These are phyloP conservation scores for Gadus macrocephalus DNA, from an alignment of 2,113 vertebrate species.

Conservation along the genomic window DNA sequence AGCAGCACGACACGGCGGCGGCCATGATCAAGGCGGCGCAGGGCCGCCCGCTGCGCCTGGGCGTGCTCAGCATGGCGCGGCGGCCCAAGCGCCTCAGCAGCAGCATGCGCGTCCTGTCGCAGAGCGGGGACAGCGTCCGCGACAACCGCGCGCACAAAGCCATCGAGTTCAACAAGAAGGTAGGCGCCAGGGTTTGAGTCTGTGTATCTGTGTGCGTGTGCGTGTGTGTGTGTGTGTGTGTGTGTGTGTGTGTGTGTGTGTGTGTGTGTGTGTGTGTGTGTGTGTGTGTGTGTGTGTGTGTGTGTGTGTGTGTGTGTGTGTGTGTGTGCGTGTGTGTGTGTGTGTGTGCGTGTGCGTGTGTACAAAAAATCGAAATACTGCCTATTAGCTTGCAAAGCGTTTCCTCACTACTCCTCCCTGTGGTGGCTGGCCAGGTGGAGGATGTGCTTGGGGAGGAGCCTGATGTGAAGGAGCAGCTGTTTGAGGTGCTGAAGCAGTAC, in stretches of 20 bases:
- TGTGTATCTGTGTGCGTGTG: not conserved
- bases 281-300: no score
- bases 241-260: not conserved
- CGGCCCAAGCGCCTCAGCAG: slow-evolving; percentile 67
- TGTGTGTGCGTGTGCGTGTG: not conserved
- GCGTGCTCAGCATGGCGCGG: slow-evolving; percentile 77
- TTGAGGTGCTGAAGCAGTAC: slow-evolving; percentile 84
- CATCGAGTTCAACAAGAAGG: slow-evolving; percentile 88
- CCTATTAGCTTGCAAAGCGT: not conserved
- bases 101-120: slow-evolving; percentile 75
- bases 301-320: no score
- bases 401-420: no score
- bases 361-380: not conserved
- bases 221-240: not conserved
- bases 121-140: slow-evolving; percentile 65
- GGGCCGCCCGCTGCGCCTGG: slow-evolving; percentile 70
- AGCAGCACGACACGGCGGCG: slow-evolving; percentile 63
- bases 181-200: slow-evolving; percentile 57
- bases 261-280: not conserved
- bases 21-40: slow-evolving; percentile 75
- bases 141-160: slow-evolving; percentile 86
- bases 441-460: slow-evolving; percentile 83
- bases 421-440: slow-evolving; percentile 75
- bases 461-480: slow-evolving; percentile 84
- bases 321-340: no score